Evolutionary conservation across 2,113 vertebrate species (phyloP), one percentile per base, ranked within the genome.

Genomic region (Osmerus mordax): DNA sequence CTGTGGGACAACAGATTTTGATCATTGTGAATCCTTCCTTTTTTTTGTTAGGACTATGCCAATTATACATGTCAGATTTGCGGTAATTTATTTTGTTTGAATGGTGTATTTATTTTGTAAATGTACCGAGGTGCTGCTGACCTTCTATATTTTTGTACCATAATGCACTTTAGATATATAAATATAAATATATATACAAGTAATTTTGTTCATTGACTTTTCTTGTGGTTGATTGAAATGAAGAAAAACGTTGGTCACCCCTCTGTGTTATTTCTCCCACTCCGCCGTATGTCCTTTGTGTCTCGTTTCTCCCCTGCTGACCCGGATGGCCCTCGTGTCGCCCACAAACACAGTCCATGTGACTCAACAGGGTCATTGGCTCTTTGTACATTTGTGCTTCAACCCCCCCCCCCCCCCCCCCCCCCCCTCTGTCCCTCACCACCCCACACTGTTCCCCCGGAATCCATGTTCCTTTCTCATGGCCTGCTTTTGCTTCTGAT

Each of bases 121-220:
- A 95, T 90, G 77, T 96, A 94, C 94, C 92, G 93, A 93, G 96
- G 95, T 96, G 95, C 96, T 96, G 96, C 95, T 96, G 95, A 95
- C 91, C 94, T 90, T 94, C 92, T 95, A 91, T 94, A 94, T 91
- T 92, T 95, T 92, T 96, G 94, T 96, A 96, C 96, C 92, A 93
- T 98, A 95, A 95, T 96, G 97, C 96, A 98, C 97, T 98, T 98
- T 98, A 97, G 92, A 94, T 95, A 94, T 94, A 94, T 95, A 94
- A 92, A 92, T 94, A 94, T 94, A 95, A 92, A 94, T 93, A 93
- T 94, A 87, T 88, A 88, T 81, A 87, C 83, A 84, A 87, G 88
- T 87, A 70, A 77, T 88, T 79, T 83, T 86, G 87, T 89, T 85
- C 67, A 69, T 81, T 84, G 78, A 79, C 19, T 80, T 79, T 87